Conservation (phyloP, 2,797 vertebrate species). For the Mormyrus proboscirostris region DNA sequence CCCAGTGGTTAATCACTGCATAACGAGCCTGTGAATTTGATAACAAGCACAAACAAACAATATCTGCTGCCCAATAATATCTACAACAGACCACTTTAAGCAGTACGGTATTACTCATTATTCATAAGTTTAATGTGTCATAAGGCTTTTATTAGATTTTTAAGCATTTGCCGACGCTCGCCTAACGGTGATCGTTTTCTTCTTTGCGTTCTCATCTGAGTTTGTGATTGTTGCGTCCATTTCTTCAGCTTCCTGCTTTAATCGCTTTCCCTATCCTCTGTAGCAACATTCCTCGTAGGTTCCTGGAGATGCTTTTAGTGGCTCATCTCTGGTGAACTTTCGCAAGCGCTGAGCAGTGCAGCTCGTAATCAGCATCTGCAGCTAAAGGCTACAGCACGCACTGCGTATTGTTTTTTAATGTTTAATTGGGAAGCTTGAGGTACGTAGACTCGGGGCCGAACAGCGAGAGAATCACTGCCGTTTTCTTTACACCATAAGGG, state of each 20-base stretch:
- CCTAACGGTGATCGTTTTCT: neutral
- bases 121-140: neutral
- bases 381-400: neutral
- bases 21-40: neutral
- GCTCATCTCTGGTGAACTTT: conserved; percentile 15
- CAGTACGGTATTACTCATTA: neutral
- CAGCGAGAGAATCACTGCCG: neutral
- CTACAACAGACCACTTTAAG: neutral
- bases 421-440: neutral
- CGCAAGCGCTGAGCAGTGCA: conserved; percentile 4
- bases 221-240: too few species aligned
- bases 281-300: conserved; percentile 9
- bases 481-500: neutral
- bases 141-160: neutral
- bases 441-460: neutral
- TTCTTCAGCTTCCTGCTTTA: neutral
- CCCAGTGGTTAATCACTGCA: neutral
- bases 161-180: neutral
- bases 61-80: neutral
- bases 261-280: neutral
- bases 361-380: neutral
- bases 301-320: conserved; percentile 12
- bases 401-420: neutral
- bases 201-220: neutral
- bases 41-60: neutral